phyloP scores from a whole-genome alignment of 2,797 vertebrate genomes.

The Monodelphis domestica region DNA sequence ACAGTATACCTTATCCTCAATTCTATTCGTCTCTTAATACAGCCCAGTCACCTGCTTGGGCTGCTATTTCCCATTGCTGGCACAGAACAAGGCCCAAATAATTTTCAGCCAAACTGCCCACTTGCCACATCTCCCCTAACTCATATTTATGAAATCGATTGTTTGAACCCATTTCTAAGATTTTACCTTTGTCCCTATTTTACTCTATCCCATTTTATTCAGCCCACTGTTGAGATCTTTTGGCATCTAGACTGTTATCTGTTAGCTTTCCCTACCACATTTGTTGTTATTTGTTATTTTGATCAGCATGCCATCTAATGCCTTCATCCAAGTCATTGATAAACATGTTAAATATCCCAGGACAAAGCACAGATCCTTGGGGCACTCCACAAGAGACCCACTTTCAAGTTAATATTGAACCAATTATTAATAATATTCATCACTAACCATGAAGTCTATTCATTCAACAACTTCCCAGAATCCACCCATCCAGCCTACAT shows the following conservation, averaged over 20 bases:
- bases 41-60: background rate
- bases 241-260: background rate
- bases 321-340: background rate
- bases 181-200: background rate
- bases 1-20: background rate
- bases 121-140: background rate
- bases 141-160: background rate
- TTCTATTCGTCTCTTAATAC: background rate
- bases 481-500: background rate
- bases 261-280: background rate
- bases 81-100: background rate
- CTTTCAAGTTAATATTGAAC: background rate
- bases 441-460: background rate
- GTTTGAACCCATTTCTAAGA: background rate
- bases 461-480: background rate
- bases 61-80: background rate
- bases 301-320: background rate
- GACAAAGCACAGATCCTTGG: background rate
- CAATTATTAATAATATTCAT: background rate
- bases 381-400: background rate
- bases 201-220: background rate
- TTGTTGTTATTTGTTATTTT: background rate
- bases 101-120: background rate
- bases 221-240: background rate
- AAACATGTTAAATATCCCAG: background rate